A percentile compares a stretch with the other conserved stretches of the same genome.
These are phyloP conservation scores for Benitochromis conjunctus DNA, from an alignment of 2,113 vertebrate species.

Conservation along the genomic window DNA sequence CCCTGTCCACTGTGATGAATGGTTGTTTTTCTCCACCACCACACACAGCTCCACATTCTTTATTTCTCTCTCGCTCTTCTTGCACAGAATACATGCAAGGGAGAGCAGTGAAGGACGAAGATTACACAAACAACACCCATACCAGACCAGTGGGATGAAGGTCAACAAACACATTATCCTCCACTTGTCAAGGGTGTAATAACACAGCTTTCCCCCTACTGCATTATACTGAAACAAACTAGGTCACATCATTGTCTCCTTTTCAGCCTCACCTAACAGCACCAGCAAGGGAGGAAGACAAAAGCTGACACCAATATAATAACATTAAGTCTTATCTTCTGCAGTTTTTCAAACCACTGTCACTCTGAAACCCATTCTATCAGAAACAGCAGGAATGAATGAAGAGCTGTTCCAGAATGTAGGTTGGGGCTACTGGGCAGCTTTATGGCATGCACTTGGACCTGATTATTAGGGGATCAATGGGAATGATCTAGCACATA, in stretches of 20 bases:
- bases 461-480: slow-evolving; percentile 8
- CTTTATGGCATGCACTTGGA: neutral
- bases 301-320: neutral
- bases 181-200: neutral
- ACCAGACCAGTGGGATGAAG: neutral
- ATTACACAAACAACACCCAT: slow-evolving; percentile 1
- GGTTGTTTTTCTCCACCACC: neutral
- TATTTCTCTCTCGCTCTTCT: neutral
- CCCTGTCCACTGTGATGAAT: slow-evolving; percentile 40
- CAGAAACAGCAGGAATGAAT: neutral
- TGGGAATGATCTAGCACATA: slow-evolving; percentile 5
- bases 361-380: neutral
- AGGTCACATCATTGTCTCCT: neutral
- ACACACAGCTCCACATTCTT: neutral
- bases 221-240: neutral
- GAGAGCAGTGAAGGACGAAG: neutral
- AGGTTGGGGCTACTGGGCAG: neutral
- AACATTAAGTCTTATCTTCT: neutral
- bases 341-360: neutral
- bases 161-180: slow-evolving; percentile 36
- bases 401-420: neutral
- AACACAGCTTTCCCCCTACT: neutral
- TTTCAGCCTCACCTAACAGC: neutral
- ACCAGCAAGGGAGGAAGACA: neutral
- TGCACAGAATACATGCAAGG: slow-evolving; percentile 8